These are phyloP conservation scores for Cacoxenus indagator DNA, from an alignment of 2,888 invertebrate species.

Conservation along the genomic window DNA sequence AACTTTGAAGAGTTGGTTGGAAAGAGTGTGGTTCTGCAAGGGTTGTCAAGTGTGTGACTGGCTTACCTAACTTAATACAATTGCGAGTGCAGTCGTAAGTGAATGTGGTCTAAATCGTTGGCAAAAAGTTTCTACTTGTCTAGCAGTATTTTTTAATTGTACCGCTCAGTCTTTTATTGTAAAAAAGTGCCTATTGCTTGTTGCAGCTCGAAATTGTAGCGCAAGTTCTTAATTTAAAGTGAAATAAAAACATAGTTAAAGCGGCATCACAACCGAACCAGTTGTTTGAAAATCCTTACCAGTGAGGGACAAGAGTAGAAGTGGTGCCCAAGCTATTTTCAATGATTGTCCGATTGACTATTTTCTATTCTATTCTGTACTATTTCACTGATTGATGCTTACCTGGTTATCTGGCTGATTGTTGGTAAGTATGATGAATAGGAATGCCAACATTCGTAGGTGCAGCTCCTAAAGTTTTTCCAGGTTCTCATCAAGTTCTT, in stretches of 20 bases:
- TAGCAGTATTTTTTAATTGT: not conserved
- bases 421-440: not conserved
- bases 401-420: not conserved
- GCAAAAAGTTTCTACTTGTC: no score
- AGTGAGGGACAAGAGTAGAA: not conserved
- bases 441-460: not conserved
- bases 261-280: constrained; percentile 36
- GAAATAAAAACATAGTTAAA: constrained; percentile 51
- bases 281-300: not conserved
- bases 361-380: no score
- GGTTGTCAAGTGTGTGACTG: not conserved
- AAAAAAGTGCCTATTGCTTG: not conserved
- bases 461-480: not conserved
- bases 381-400: not conserved
- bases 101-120: not conserved
- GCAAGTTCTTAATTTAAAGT: constrained; percentile 63
- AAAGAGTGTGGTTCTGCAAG: not conserved
- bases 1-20: constrained; percentile 4
- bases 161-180: not conserved
- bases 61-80: constrained; percentile 5
- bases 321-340: not conserved
- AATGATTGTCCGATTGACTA: constrained; percentile 8
- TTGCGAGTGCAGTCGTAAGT: not conserved
- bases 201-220: not conserved
- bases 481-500: not conserved